A percentile compares a stretch with the other conserved stretches of the same genome.
Conservation (phyloP, 2,888 invertebrate species). For the Lithosia quadra region DNA sequence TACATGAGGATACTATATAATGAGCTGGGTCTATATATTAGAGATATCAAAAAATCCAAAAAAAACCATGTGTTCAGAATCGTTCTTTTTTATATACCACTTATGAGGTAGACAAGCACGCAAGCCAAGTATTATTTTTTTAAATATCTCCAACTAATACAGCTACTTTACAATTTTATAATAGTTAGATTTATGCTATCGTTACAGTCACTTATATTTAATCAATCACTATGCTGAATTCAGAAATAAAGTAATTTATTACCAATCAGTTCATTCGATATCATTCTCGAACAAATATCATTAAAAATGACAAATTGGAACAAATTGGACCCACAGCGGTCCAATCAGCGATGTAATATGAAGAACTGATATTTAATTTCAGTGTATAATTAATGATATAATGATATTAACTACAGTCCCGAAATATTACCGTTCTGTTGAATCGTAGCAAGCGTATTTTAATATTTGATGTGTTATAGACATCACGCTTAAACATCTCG, state of each 20-base stretch:
- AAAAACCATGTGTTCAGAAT: no score
- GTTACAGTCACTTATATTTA: background rate
- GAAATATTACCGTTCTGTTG: background rate
- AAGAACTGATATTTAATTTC: constrained; percentile 36
- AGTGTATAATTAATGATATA: constrained; percentile 6
- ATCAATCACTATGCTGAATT: constrained; percentile 16
- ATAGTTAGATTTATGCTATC: background rate
- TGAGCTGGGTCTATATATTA: no score
- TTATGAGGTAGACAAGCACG: no score
- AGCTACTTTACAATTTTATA: no score
- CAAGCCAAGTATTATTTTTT: no score
- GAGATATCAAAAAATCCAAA: no score
- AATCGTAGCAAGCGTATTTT: background rate
- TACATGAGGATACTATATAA: no score
- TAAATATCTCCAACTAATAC: no score
- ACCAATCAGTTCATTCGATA: constrained; percentile 42
- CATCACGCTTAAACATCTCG: no score
- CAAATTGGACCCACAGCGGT: constrained; percentile 38
- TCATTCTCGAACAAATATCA: constrained; percentile 42
- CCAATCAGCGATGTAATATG: constrained; percentile 42
- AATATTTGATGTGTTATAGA: background rate
- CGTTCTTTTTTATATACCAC: no score
- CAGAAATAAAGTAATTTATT: constrained; percentile 26
- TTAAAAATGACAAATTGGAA: constrained; percentile 44
- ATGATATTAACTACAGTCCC: background rate